Evolutionary conservation across 1,140 invertebrate genomes (phyloP).

Genomic region (Akabosia matsudoensis): DNA sequence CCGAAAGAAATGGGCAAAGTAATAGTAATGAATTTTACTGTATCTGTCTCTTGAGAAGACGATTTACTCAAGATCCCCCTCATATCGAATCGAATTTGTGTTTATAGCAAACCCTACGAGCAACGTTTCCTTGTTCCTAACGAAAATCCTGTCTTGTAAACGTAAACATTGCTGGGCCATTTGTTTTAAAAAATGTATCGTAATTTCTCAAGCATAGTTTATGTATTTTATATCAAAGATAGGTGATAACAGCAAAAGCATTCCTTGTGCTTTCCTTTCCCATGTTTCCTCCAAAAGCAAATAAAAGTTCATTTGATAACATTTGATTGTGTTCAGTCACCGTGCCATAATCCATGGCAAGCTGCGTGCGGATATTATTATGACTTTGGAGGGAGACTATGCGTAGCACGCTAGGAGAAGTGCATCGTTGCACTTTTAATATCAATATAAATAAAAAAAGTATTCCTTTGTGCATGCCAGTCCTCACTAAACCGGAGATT

Average conservation of each 20-base stretch:
- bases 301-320: constrained; percentile 1
- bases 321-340: constrained; percentile 2
- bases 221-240: no score
- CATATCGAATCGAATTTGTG: neutral
- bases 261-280: neutral
- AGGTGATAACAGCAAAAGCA: neutral
- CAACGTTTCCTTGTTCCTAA: neutral
- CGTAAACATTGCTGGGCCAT: neutral
- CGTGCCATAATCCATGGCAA: neutral
- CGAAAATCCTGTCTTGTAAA: neutral
- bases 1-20: neutral
- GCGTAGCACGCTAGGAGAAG: neutral
- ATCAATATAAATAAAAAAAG: neutral
- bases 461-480: neutral
- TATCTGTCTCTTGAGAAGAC: constrained; percentile 18
- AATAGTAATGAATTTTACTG: constrained; percentile 14
- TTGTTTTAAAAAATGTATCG: neutral
- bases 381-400: neutral
- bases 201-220: no score
- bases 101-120: neutral
- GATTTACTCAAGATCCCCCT: constrained; percentile 20
- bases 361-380: neutral
- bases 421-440: constrained; percentile 9
- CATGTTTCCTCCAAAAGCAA: neutral
- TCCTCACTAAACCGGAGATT: neutral